Conservation (phyloP, 2,797 vertebrate genomes). For the Manis crassicaudata region DNA sequence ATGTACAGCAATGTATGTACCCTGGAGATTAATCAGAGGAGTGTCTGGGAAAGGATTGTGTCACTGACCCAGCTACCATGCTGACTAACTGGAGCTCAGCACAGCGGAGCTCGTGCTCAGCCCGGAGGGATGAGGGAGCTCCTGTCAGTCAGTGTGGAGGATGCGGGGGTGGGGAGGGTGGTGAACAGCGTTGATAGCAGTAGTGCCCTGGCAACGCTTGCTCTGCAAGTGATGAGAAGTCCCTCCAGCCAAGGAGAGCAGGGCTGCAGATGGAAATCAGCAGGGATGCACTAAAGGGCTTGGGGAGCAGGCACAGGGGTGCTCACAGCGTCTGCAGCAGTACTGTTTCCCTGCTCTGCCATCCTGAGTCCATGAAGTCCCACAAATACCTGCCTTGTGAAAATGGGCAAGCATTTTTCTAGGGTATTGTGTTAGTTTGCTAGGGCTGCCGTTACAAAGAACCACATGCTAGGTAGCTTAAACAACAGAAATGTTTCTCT, state of each 20-base stretch:
- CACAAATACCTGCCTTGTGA: not conserved
- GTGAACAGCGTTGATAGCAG: not conserved
- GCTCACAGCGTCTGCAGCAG: not conserved
- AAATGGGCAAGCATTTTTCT: not conserved
- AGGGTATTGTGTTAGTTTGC: not conserved
- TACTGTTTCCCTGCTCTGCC: not conserved
- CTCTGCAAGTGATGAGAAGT: not conserved
- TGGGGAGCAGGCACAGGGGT: accelerated
- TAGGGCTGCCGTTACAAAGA: not conserved
- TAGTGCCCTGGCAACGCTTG: not conserved
- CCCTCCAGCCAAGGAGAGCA: not conserved
- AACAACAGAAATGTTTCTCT: not conserved
- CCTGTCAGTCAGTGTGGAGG: not conserved
- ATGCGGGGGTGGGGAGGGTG: not conserved
- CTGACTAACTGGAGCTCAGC: not conserved
- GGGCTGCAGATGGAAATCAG: not conserved
- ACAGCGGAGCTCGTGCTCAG: not conserved
- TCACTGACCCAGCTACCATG: not conserved
- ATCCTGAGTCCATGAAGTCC: not conserved
- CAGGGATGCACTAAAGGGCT: no score
- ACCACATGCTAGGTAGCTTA: not conserved
- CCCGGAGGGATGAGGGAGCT: not conserved
- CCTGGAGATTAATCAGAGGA: not conserved
- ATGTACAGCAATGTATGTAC: not conserved
- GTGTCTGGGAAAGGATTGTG: not conserved